These are phyloP conservation scores for Salminus brasiliensis DNA, from an alignment of 2,113 vertebrate genomes.

Conservation along the genomic window DNA sequence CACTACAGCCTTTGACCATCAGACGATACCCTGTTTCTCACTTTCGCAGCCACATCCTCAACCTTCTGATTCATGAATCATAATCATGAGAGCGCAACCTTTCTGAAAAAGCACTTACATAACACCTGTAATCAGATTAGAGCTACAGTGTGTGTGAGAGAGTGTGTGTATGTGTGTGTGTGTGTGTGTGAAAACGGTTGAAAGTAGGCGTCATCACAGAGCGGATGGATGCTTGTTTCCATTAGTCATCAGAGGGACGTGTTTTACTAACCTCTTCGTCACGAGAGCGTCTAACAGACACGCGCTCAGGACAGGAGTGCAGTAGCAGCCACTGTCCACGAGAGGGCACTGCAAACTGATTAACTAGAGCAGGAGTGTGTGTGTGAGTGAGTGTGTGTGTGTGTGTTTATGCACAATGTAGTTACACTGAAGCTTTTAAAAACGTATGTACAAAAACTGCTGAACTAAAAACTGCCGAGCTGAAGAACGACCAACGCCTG, in stretches of 20 bases:
- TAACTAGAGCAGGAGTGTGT: not conserved
- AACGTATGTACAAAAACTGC: not conserved
- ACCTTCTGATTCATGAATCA: not conserved
- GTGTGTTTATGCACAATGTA: not conserved
- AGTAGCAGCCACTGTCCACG: constrained; percentile 23
- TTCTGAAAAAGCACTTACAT: not conserved
- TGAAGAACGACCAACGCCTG: no score
- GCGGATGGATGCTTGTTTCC: not conserved
- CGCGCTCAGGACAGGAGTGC: not conserved
- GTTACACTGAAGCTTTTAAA: not conserved
- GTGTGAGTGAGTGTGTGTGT: not conserved
- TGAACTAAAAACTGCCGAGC: no score
- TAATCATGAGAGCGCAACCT: not conserved
- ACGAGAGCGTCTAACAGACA: not conserved
- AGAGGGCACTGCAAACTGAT: not conserved
- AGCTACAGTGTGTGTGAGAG: no score
- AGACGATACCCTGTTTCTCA: not conserved
- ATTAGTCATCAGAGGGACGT: not conserved
- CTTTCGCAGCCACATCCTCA: not conserved
- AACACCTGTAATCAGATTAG: no score
- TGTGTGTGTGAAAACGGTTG: not conserved
- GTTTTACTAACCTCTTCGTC: constrained; percentile 26
- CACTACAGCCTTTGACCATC: no score
- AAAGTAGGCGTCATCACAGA: not conserved
- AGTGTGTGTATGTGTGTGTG: not conserved